A percentile compares a stretch with the other conserved stretches of the same genome.
Conservation (phyloP, 2,113 vertebrate species). For the Pygathrix nemaeus region DNA sequence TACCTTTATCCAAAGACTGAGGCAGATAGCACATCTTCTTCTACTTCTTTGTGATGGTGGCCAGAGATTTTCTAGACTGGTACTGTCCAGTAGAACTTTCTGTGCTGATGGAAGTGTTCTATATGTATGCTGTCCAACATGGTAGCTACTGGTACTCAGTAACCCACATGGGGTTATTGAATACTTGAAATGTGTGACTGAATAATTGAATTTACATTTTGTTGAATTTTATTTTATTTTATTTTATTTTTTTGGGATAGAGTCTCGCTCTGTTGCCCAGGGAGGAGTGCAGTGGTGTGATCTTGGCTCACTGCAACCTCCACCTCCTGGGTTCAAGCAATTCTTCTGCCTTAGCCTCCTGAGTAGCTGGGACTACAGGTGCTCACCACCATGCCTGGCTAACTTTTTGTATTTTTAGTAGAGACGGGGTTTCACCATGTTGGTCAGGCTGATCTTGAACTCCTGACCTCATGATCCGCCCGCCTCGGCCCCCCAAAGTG, state of each 20-base stretch:
- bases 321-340: no score
- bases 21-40: background rate
- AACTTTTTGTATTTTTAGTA: no score
- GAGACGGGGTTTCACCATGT: no score
- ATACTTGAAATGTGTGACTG: background rate
- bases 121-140: background rate
- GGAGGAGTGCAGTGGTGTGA: no score
- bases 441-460: no score
- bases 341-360: no score
- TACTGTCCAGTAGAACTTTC: background rate
- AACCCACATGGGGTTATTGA: background rate
- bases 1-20: background rate
- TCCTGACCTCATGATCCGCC: no score
- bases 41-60: background rate
- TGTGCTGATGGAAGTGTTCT: background rate
- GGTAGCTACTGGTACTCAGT: background rate
- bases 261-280: no score
- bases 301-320: no score
- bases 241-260: background rate
- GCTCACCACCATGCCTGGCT: no score
- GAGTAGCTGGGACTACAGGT: no score
- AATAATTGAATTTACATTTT: background rate
- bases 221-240: background rate
- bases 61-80: background rate
- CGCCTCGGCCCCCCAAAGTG: no score